Evolutionary conservation across 2,888 invertebrate species (phyloP).

Genomic region (Podotricha telesiphe): DNA sequence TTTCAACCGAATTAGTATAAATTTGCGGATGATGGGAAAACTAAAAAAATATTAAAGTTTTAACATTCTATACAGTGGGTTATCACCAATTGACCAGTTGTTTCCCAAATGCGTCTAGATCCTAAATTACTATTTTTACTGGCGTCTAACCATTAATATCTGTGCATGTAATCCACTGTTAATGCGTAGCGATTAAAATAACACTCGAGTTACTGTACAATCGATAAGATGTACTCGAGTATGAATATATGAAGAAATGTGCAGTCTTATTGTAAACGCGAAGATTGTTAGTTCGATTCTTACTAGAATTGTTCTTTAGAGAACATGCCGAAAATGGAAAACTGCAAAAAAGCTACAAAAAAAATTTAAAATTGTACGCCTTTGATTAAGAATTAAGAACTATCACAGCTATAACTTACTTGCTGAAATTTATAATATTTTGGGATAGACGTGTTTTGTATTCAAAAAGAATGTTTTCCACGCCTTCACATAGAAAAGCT

Average conservation of each 20-base stretch:
- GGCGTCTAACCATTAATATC: slow-evolving; percentile 8
- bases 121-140: neutral
- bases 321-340: no score
- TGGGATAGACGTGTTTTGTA: neutral
- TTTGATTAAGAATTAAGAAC: neutral
- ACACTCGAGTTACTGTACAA: neutral
- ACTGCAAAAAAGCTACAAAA: no score
- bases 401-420: neutral
- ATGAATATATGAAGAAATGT: neutral
- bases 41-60: no score
- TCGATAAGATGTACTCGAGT: neutral
- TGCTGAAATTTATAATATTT: neutral
- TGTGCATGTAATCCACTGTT: slow-evolving; percentile 11
- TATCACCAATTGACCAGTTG: no score
- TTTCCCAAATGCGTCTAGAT: neutral
- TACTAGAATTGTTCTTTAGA: no score
- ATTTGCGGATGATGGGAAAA: no score
- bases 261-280: no score
- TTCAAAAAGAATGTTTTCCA: slow-evolving; percentile 15
- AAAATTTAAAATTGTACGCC: no score
- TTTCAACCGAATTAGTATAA: no score
- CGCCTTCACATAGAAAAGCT: neutral
- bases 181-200: slow-evolving; percentile 13
- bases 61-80: no score
- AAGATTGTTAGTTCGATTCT: neutral